phyloP scores from a whole-genome alignment of 2,888 invertebrate species.

The Meghimatium bilineatum region DNA sequence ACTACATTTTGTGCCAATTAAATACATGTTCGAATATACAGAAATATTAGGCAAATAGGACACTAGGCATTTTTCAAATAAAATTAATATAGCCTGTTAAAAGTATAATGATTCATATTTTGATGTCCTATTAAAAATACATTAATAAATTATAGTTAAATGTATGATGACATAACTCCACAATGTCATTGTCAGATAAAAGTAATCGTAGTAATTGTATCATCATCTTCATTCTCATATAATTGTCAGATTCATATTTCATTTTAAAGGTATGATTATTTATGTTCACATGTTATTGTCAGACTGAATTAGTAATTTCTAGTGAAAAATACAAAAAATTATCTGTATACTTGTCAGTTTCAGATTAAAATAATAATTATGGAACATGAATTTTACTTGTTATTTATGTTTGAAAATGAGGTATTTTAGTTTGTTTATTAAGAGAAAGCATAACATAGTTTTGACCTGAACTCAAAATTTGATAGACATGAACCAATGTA shows the following conservation, averaged over 20 bases:
- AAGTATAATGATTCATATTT: too few species aligned
- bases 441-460: not conserved
- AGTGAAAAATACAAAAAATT: not conserved
- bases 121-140: too few species aligned
- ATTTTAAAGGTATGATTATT: too few species aligned
- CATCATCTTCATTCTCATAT: too few species aligned
- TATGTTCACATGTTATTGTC: too few species aligned
- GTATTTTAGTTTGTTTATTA: not conserved
- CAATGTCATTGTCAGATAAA: too few species aligned
- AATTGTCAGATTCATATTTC: too few species aligned
- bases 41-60: not conserved
- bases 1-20: not conserved
- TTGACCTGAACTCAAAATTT: conserved; percentile 15
- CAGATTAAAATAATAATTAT: conserved; percentile 24
- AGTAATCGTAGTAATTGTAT: too few species aligned
- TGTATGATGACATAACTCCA: too few species aligned
- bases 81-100: not conserved
- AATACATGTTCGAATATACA: not conserved
- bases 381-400: not conserved
- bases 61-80: not conserved
- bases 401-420: not conserved
- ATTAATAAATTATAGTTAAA: too few species aligned
- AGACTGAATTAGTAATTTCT: not conserved
- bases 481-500: not conserved
- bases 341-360: not conserved